Evolutionary conservation across 2,888 invertebrate species (phyloP).

Genomic region (Hofmannophila pseudospretella): DNA sequence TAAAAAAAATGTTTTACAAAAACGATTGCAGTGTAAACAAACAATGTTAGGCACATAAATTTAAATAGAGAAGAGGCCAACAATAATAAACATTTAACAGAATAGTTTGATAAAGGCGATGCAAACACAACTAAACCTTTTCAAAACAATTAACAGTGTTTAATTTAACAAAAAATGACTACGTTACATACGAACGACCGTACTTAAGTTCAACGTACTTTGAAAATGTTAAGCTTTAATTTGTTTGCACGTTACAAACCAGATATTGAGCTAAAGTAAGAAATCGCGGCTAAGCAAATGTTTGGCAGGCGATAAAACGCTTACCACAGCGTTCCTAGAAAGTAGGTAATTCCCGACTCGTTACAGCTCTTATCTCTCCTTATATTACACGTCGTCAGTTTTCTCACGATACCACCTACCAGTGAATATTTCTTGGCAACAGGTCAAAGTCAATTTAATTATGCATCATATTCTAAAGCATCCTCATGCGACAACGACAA

Average conservation of each 20-base stretch:
- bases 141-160: constrained; percentile 9
- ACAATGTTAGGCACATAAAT: no score
- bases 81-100: no score
- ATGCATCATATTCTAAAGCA: constrained; percentile 8
- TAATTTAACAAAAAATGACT: constrained; percentile 14
- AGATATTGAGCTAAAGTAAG: constrained; percentile 22
- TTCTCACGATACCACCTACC: constrained; percentile 26
- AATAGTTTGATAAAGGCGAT: constrained; percentile 5
- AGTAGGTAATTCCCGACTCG: constrained; percentile 43
- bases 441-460: constrained; percentile 13
- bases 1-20: no score
- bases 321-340: constrained; percentile 37
- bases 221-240: constrained; percentile 22
- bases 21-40: no score
- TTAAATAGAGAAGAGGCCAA: no score
- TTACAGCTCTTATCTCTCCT: constrained; percentile 50
- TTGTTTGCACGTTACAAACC: constrained; percentile 25
- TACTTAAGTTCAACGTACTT: constrained; percentile 23
- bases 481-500: constrained; percentile 9
- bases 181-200: no score
- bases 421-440: constrained; percentile 9
- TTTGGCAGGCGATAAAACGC: constrained; percentile 55
- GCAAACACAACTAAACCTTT: constrained; percentile 13
- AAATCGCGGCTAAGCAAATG: constrained; percentile 64
- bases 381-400: constrained; percentile 25